phyloP scores from a whole-genome alignment of 2,113 vertebrate genomes.

The Trinectes maculatus region DNA sequence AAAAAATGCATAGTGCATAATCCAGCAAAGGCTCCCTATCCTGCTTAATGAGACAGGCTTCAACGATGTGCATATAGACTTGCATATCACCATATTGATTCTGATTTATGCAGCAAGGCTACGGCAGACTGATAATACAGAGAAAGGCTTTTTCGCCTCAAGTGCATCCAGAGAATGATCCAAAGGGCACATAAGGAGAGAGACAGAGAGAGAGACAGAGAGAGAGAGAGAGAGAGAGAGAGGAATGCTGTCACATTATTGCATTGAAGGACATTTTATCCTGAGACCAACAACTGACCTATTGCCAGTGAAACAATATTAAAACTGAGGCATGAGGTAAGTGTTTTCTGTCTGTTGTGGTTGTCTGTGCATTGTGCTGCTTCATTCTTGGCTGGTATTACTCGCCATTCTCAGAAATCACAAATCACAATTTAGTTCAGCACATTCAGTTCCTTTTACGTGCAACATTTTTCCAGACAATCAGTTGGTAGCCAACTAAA shows the following conservation, averaged over 20 bases:
- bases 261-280: conserved; percentile 46
- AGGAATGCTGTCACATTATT: conserved; percentile 20
- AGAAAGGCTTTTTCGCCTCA: too few relatives aligned
- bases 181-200: conserved; percentile 26
- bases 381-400: conserved; percentile 56
- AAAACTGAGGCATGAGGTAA: conserved; percentile 57
- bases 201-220: conserved; percentile 11
- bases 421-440: conserved; percentile 51
- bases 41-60: conserved; percentile 1
- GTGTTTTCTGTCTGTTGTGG: conserved; percentile 61
- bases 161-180: conserved; percentile 27
- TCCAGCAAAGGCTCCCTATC: background rate
- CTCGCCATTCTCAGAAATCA: conserved; percentile 37
- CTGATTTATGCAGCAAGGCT: conserved; percentile 35
- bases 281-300: conserved; percentile 50
- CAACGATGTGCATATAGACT: conserved; percentile 17
- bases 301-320: conserved; percentile 58
- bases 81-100: conserved; percentile 36
- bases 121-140: conserved; percentile 16
- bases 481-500: background rate
- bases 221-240: too few relatives aligned
- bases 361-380: too few relatives aligned
- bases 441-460: conserved; percentile 28
- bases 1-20: too few relatives aligned
- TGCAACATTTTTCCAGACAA: conserved; percentile 27